Percentiles rank a stretch among this genome's conserved stretches.
Evolutionary conservation across 1,140 invertebrate genomes (phyloP).

Genomic region (Wasmannia auropunctata): DNA sequence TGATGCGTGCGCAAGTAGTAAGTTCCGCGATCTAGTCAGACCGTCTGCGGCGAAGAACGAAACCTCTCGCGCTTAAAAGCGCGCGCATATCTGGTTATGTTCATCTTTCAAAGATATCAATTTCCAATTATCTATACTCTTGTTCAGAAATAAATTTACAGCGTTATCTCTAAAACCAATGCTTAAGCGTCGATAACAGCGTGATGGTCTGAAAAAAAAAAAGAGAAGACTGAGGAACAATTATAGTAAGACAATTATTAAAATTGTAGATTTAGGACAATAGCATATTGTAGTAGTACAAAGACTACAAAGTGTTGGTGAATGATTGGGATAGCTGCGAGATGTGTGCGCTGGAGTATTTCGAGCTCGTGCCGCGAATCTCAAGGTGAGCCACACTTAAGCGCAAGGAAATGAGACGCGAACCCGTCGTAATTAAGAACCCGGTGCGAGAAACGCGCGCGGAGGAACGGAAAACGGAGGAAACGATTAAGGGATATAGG

Average conservation of each 20-base stretch:
- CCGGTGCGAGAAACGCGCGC: background rate
- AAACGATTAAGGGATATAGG: constrained; percentile 47
- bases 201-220: background rate
- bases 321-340: background rate
- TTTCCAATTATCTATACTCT: background rate
- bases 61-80: background rate
- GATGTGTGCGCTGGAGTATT: background rate
- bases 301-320: background rate
- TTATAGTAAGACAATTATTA: too few species aligned
- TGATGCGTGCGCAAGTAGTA: constrained; percentile 48
- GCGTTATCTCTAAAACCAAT: background rate
- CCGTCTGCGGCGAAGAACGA: background rate
- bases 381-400: constrained; percentile 29
- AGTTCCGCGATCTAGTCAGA: constrained; percentile 42
- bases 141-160: background rate
- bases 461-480: constrained; percentile 24
- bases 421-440: constrained; percentile 41
- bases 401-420: constrained; percentile 36
- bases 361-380: background rate
- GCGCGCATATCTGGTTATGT: background rate
- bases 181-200: background rate
- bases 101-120: background rate
- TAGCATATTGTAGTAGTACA: background rate
- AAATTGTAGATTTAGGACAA: background rate
- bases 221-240: background rate